Conservation (phyloP, 2,113 vertebrate species). For the Chiloscyllium plagiosum region DNA sequence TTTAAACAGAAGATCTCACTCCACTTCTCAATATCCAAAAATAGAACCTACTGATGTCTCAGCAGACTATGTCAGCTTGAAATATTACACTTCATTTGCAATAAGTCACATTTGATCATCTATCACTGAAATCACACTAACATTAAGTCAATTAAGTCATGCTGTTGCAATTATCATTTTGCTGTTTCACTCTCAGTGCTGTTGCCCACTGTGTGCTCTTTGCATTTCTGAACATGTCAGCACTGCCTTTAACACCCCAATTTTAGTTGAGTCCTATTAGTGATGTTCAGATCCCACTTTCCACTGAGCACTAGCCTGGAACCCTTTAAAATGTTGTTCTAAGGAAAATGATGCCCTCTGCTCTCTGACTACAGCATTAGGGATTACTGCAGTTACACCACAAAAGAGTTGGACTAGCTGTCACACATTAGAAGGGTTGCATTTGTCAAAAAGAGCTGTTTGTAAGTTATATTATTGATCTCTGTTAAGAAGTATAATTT, state of each 20-base stretch:
- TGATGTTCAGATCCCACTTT: neutral
- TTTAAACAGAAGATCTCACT: neutral
- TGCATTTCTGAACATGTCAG: neutral
- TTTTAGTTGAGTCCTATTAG: neutral
- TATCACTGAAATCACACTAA: neutral
- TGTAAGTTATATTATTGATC: neutral
- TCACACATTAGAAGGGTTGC: neutral
- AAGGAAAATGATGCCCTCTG: neutral
- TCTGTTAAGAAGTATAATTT: neutral
- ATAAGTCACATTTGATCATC: neutral
- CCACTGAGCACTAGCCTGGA: neutral
- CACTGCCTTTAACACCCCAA: neutral
- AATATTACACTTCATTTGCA: neutral
- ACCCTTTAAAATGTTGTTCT: no score
- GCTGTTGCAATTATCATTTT: neutral
- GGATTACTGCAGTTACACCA: neutral
- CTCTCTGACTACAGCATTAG: neutral
- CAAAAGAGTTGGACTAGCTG: neutral
- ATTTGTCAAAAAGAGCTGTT: neutral
- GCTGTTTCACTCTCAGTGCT: neutral
- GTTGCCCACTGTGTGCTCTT: neutral
- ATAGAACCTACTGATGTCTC: neutral
- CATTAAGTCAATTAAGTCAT: neutral
- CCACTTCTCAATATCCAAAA: neutral
- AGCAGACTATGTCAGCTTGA: neutral